These are phyloP conservation scores for Syrista parreyssii DNA, from an alignment of 2,888 invertebrate genomes.

Conservation along the genomic window DNA sequence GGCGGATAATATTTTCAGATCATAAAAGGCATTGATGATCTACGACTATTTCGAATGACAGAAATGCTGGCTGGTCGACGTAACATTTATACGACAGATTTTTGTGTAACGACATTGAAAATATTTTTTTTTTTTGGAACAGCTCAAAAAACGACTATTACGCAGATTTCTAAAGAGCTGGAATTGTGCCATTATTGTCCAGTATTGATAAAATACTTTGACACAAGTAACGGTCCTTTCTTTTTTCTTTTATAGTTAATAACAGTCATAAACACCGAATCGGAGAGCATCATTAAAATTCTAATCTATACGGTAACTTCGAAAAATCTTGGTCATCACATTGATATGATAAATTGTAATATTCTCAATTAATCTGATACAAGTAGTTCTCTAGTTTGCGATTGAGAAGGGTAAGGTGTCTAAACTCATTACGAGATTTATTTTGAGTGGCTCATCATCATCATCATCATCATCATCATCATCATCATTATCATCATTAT, in stretches of 20 bases:
- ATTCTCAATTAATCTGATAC: not conserved
- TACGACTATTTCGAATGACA: not conserved
- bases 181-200: not conserved
- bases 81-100: not conserved
- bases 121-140: not conserved
- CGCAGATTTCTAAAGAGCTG: not conserved
- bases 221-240: not conserved
- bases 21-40: not conserved
- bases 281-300: not conserved
- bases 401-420: not conserved
- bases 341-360: not conserved
- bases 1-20: not conserved
- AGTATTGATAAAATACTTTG: not conserved
- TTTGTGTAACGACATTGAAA: not conserved
- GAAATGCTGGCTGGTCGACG: not conserved
- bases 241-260: not conserved
- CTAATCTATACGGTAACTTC: not conserved
- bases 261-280: not conserved
- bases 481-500: not conserved
- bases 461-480: too few species aligned
- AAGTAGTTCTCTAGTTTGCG: not conserved
- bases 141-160: not conserved
- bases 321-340: not conserved
- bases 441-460: not conserved
- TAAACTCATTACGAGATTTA: not conserved